Evolutionary conservation across 2,888 invertebrate genomes (phyloP), one percentile per base, ranked within the genome.

Genomic region (Marasmarcha lunaedactyla): DNA sequence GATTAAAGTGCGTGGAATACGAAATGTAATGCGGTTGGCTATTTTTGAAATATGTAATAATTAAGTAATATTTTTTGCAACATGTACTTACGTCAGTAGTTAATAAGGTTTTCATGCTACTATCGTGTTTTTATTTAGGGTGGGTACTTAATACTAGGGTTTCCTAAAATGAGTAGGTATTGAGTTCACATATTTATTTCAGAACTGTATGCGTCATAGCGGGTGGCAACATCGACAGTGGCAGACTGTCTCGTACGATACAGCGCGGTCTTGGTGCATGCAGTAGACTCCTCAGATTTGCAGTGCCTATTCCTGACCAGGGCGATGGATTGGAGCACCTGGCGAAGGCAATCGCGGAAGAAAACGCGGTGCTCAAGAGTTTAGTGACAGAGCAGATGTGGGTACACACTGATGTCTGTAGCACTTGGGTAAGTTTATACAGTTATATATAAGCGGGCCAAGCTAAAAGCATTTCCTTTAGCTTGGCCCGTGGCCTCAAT

Each of bases 161-260:
- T n/a, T n/a, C n/a, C n/a, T n/a, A n/a, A n/a, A n/a, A n/a, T n/a
- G n/a, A n/a, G n/a, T n/a, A n/a, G n/a, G n/a, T n/a, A n/a, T n/a
- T n/a, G n/a, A n/a, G n/a, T n/a, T n/a, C n/a, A 20, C 20, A 7
- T 7, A 20, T 20, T 20, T 7, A 3, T 20, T 20, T 5, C 50
- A 92, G 92, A 45, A 89, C 91, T 15, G 92, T 92, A 6, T 84
- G 92, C 47, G 85, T 90, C n/a, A 68, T 93, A 37, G 92, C 90
- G 63, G 89, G 91, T 5, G 93, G 93, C 36, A 93, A 93, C 71
- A 91, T 94, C 33, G 93, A 94, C 60, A 90, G 90, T 0, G 90
- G 92, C 0, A 88, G 92, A 1, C 71, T 94, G 37, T 89, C 92
- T 0, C 84, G 92, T 36, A 90, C 90, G 43, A 85, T 93, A 48